Evolutionary conservation across 2,113 vertebrate genomes (phyloP), one percentile per base, ranked within the genome.

Genomic region (Polypterus bichir): DNA sequence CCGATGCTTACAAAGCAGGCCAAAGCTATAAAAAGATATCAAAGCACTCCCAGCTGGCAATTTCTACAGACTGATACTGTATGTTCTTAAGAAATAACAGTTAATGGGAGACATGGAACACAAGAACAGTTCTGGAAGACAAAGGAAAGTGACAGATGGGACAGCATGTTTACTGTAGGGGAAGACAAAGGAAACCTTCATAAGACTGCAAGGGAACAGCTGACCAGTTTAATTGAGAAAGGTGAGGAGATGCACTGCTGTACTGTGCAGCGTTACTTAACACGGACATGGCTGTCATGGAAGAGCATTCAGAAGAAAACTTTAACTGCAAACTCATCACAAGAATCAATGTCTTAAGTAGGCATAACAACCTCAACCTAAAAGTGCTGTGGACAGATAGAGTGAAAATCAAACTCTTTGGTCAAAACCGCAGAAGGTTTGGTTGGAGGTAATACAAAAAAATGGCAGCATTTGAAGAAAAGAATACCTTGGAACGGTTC

Each of bases 401-500:
- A 56, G 46, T 45, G 6, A 56, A 46, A 54, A 55, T 63, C 3
- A 46, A 56, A 9, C 46, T 62, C 46, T 63, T 49, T 54, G 62
- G 45, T 48, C 53, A 63, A 46, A 55, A 56, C 47, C n/a, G 27
- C 27, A 27, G 27, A 27, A 27, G 27, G 27, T 27, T 27, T 27
- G 27, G 27, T 27, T 27, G 27, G 27, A 27, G 27, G 27, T 27
- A 27, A 63, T 44, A 49, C 46, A 57, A 55, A 63, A 54, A 48
- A 46, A 44, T 7, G 47, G 9, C 49, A 63, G 45, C 54, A 57
- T 27, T 27, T 27, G 27, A 27, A 47, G 53, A 57, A 63, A 63
- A 63, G 62, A 63, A 48, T 54, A 63, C 62, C 45, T 63, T 63
- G 49, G 44, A 60, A 27, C 48, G 11, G 49, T 63, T 47, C 46